These are phyloP conservation scores for Thalpophila matura DNA, from an alignment of 2,888 invertebrate genomes.

Conservation along the genomic window DNA sequence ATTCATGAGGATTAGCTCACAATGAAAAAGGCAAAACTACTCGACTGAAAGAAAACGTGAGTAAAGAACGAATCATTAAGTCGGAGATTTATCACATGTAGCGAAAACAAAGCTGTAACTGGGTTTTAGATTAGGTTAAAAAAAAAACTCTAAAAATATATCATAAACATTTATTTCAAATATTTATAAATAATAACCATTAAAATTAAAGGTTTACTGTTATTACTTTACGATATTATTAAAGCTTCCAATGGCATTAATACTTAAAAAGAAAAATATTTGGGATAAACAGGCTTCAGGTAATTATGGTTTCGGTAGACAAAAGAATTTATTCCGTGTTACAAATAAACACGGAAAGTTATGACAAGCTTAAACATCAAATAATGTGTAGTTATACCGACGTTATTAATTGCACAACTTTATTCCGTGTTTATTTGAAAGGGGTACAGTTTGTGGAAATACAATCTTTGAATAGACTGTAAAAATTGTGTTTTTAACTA, in stretches of 20 bases:
- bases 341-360: too few species aligned
- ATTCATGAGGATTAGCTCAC: too few species aligned
- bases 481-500: too few species aligned
- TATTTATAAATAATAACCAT: constrained; percentile 30
- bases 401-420: too few species aligned
- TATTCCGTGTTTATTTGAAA: too few species aligned
- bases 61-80: neutral
- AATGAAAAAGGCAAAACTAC: too few species aligned
- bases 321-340: neutral
- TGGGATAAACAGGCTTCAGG: constrained; percentile 20
- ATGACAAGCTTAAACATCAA: too few species aligned
- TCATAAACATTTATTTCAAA: constrained; percentile 39
- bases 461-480: too few species aligned
- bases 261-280: constrained; percentile 42
- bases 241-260: constrained; percentile 56
- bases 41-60: neutral
- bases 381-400: too few species aligned
- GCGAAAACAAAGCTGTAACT: neutral
- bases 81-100: neutral
- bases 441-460: too few species aligned
- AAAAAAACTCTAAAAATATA: constrained; percentile 18
- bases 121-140: neutral
- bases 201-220: constrained; percentile 12
- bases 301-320: constrained; percentile 17
- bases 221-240: constrained; percentile 30